Percentiles rank a stretch among this genome's conserved stretches.
phyloP scores from a whole-genome alignment of 2,797 vertebrate species.

The Bradypus variegatus region DNA sequence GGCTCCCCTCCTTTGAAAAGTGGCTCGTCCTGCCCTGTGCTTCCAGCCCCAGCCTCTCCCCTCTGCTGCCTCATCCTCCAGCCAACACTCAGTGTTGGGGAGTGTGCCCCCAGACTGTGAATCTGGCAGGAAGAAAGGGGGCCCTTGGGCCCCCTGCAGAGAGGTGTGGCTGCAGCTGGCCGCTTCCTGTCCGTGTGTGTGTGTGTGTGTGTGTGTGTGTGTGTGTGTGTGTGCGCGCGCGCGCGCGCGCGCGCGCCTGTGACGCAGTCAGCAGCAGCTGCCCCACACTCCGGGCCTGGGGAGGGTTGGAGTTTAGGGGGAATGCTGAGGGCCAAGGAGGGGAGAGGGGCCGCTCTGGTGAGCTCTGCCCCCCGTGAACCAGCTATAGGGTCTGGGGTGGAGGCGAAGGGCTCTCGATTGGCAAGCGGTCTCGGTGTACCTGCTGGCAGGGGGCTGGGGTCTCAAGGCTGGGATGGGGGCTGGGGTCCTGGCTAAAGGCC shows the following conservation, averaged over 20 bases:
- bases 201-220: too few relatives aligned
- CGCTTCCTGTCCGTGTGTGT: background rate
- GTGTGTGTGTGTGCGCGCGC: too few relatives aligned
- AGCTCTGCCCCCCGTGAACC: background rate
- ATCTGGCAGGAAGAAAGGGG: background rate
- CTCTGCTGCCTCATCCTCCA: background rate
- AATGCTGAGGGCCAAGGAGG: background rate
- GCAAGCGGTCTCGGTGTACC: too few relatives aligned
- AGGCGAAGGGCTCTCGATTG: background rate
- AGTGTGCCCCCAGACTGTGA: background rate
- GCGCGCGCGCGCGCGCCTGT: too few relatives aligned
- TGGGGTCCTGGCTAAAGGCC: background rate
- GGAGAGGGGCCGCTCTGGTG: background rate
- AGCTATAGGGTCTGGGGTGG: background rate
- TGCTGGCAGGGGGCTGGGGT: background rate
- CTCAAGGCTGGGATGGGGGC: background rate
- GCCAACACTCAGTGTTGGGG: background rate
- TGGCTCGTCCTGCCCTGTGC: background rate
- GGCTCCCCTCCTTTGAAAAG: background rate
- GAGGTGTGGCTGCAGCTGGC: background rate
- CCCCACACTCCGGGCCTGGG: background rate
- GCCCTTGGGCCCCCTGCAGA: background rate
- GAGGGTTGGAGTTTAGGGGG: background rate
- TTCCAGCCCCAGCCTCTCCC: background rate
- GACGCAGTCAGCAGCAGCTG: background rate